Evolutionary conservation across 92 coral and sea anemone species (phyloP).

Genomic region (Montipora capitata): DNA sequence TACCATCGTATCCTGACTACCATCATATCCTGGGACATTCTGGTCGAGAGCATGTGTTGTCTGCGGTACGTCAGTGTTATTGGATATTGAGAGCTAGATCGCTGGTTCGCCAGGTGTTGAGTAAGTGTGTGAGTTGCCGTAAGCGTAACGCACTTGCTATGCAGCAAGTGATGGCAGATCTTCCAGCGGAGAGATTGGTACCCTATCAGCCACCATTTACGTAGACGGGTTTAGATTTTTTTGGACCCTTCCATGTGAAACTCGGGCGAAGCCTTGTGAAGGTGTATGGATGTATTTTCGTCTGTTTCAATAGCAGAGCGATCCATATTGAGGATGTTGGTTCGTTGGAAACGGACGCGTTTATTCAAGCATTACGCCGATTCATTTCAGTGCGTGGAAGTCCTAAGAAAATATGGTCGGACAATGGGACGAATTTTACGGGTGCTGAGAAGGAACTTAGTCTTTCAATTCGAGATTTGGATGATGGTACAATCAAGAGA

Average conservation of each 20-base stretch:
- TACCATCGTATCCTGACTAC: no score
- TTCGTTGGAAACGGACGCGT: conserved; percentile 69
- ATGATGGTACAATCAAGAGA: conserved; percentile 31
- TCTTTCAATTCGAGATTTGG: conserved; percentile 23
- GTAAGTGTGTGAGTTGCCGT: conserved; percentile 64
- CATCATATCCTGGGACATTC: conserved; percentile 33
- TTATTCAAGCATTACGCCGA: conserved; percentile 57
- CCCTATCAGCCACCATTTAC: no score
- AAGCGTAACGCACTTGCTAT: conserved; percentile 60
- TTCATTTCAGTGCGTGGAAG: conserved; percentile 57
- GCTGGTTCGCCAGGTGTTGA: conserved; percentile 51
- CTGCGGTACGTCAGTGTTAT: conserved; percentile 40
- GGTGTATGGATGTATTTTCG: conserved; percentile 77
- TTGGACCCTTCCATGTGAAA: conserved; percentile 75
- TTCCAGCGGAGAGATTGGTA: background rate
- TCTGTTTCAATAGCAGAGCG: conserved; percentile 46
- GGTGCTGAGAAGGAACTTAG: conserved; percentile 66
- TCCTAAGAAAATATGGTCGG: conserved; percentile 64
- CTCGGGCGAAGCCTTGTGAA: conserved; percentile 58
- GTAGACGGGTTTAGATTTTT: conserved; percentile 36
- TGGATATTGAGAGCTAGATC: conserved; percentile 56
- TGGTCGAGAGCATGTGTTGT: conserved; percentile 23
- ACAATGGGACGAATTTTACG: conserved; percentile 67
- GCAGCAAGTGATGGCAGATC: conserved; percentile 72
- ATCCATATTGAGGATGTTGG: conserved; percentile 83